Evolutionary conservation across 2,113 vertebrate genomes (phyloP), one percentile per base, ranked within the genome.

Genomic region (Atherinomorus stipes): DNA sequence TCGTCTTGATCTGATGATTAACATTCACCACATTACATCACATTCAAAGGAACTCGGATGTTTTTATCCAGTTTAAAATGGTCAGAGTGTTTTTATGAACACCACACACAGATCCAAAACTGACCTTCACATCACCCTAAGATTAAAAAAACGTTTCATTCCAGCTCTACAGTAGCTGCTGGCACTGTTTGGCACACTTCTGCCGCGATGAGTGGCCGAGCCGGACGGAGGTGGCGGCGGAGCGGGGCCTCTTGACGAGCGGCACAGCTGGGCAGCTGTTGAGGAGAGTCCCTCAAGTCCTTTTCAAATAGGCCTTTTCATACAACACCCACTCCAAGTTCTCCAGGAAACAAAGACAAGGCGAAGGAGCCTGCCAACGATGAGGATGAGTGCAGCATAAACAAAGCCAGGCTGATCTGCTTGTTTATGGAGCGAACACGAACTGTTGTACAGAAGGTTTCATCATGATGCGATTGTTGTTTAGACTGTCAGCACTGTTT

Each of bases 201-300:
- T 53, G 62, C 72, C 83, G 78, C 65, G 81, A 82, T 70, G 74
- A 73, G 73, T 23, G 58, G 64, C 7, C n/a, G 50, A 53, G 64
- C 31, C 47, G 51, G 56, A 50, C 64, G n/a, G 44, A 21, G 63
- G 50, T 16, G 38, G 49, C 10, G 38, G 51, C 22, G 7, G 0
- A 56, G 1, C 40, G 25, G 53, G 23, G 25, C 71, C 11, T 68
- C 61, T 64, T 47, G 69, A 69, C 78, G 62, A 67, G 81, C 47
- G 71, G 70, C 79, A 85, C 86, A 89, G 83, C 88, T 90, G 90
- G 84, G 71, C 86, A 91, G 86, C 86, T 89, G 88, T 73, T 91
- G 31, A 71, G 44, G 73, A 68, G 83, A 34, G 76, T 86, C 87
- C 81, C 85, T 70, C 62, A 64, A 70, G 81, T 85, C 85, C 74